Evolutionary conservation across 2,888 invertebrate genomes (phyloP).

Genomic region (Drosophila pseudotalamancana): DNA sequence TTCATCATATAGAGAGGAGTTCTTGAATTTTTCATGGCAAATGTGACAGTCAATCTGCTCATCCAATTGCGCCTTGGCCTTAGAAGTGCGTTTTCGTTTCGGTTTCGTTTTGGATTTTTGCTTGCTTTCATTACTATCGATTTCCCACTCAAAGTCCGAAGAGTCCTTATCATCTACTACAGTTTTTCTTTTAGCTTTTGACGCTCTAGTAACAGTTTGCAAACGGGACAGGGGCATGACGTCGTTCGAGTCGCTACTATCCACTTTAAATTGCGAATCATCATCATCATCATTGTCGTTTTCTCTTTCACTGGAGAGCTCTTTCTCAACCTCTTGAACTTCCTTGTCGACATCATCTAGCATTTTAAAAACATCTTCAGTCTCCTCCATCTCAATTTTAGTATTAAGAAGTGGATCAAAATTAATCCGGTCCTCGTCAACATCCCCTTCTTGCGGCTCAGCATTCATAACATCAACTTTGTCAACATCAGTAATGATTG

Average conservation of each 20-base stretch:
- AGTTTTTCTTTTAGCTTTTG: slow-evolving; percentile 24
- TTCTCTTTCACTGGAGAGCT: slow-evolving; percentile 2
- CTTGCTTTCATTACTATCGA: slow-evolving; percentile 24
- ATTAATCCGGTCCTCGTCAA: slow-evolving; percentile 68
- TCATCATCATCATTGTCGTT: slow-evolving; percentile 56
- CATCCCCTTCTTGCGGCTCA: slow-evolving; percentile 40
- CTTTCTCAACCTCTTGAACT: slow-evolving; percentile 3
- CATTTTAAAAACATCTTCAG: slow-evolving; percentile 79
- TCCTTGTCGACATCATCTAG: slow-evolving; percentile 68
- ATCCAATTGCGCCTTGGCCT: slow-evolving; percentile 53
- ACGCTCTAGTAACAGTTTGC: slow-evolving; percentile 9
- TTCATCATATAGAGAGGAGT: slow-evolving; percentile 70
- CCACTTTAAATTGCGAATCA: slow-evolving; percentile 59
- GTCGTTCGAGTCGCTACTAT: slow-evolving; percentile 67
- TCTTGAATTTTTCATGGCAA: slow-evolving; percentile 79
- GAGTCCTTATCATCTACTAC: slow-evolving; percentile 31
- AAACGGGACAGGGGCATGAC: slow-evolving; percentile 71
- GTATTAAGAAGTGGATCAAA: slow-evolving; percentile 49
- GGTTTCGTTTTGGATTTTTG: slow-evolving; percentile 22
- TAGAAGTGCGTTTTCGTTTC: slow-evolving; percentile 53
- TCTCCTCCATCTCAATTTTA: slow-evolving; percentile 74
- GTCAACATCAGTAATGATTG: slow-evolving; percentile 34
- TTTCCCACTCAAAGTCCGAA: slow-evolving; percentile 48
- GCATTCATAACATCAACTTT: slow-evolving; percentile 61
- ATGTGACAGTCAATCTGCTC: slow-evolving; percentile 77